phyloP scores from a whole-genome alignment of 2,888 invertebrate genomes.

The Folsomia manolachei region DNA sequence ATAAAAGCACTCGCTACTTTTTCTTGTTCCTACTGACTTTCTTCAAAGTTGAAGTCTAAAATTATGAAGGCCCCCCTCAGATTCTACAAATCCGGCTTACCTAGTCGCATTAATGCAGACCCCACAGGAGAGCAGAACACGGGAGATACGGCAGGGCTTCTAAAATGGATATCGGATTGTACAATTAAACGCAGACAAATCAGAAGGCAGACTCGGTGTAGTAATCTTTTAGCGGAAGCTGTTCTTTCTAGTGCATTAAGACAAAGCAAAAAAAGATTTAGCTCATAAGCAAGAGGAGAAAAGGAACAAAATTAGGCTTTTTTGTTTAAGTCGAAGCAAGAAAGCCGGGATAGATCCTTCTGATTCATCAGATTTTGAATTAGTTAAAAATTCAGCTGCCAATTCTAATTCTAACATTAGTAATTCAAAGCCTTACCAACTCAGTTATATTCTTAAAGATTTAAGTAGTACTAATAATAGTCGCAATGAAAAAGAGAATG shows the following conservation, averaged over 20 bases:
- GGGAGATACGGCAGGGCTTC: slow-evolving; percentile 28
- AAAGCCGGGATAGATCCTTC: neutral
- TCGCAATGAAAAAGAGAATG: neutral
- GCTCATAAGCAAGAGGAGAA: slow-evolving; percentile 45
- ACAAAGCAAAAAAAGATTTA: slow-evolving; percentile 32
- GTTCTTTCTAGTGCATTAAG: slow-evolving; percentile 42
- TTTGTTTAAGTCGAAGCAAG: slow-evolving; percentile 30
- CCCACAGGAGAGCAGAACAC: slow-evolving; percentile 27
- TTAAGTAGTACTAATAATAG: neutral
- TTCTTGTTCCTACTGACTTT: neutral
- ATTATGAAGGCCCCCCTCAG: slow-evolving; percentile 21
- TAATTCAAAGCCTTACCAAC: slow-evolving; percentile 7
- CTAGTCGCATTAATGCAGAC: slow-evolving; percentile 16
- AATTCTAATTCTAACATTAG: slow-evolving; percentile 9
- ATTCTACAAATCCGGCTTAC: neutral
- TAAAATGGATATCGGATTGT: slow-evolving; percentile 46
- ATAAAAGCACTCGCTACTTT: neutral
- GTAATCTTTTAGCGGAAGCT: slow-evolving; percentile 47
- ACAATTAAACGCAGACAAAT: slow-evolving; percentile 48
- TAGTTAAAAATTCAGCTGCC: neutral
- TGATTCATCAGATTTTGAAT: neutral
- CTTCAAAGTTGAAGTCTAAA: neutral
- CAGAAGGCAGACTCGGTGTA: slow-evolving; percentile 41
- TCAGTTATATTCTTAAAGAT: slow-evolving; percentile 7
- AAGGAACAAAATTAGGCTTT: slow-evolving; percentile 41